Conservation (phyloP, 2,888 invertebrate species). For the Polydrusus pterygomalis region DNA sequence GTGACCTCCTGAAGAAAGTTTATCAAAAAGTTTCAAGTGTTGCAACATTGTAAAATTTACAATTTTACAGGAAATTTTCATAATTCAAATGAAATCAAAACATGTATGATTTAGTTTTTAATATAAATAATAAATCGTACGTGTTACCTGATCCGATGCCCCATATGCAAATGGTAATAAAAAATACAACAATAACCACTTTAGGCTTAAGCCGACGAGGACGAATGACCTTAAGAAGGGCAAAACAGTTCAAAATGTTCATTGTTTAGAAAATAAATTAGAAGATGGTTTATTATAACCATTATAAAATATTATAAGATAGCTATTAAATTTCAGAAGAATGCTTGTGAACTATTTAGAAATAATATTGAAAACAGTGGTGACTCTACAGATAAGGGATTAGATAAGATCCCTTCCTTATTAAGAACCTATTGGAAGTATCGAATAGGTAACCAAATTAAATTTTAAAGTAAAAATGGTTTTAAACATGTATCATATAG, state of each 20-base stretch:
- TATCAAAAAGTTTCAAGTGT: background rate
- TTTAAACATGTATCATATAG: no score
- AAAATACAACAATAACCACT: background rate
- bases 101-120: background rate
- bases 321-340: background rate
- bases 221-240: background rate
- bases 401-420: background rate
- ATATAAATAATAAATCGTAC: background rate
- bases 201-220: background rate
- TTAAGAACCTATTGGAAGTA: no score
- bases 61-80: background rate
- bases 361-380: background rate
- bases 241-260: background rate
- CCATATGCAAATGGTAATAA: constrained; percentile 6
- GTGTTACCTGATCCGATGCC: constrained; percentile 4
- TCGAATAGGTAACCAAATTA: background rate
- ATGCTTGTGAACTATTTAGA: background rate
- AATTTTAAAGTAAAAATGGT: no score
- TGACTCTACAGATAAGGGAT: background rate
- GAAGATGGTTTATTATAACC: background rate
- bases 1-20: no score
- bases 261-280: background rate
- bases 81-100: background rate
- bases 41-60: constrained; percentile 13
- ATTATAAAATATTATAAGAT: background rate